Base-by-base conservation (phyloP, 2,888 invertebrate genomes). In the Fissipunctia ypsillon region DNA sequence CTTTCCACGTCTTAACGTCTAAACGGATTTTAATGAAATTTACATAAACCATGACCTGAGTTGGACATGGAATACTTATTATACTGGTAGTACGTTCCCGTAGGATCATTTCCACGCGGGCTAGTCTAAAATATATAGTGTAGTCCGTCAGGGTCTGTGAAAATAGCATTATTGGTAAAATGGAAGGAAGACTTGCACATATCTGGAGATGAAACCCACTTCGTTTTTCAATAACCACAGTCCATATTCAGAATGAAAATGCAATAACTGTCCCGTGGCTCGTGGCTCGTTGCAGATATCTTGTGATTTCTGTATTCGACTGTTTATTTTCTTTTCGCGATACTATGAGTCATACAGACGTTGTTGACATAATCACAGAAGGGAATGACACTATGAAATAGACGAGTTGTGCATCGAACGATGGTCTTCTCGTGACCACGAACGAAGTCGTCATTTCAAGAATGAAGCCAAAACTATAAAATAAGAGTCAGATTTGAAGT, bases 151-250 rank as follows among this genome's bases (percentile, higher is more conserved):
- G 41, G 25, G 16, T 69, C 10, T 48, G 4, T 25, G 35, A 16
- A 70, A 78, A 78, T 78, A 7, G 22, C 52, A 59, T 75, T n/a
- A 78, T 70, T 59, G n/a, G n/a, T 31, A 59, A 50, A 78, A 59
- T 75, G 78, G 28, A 52, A 28, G 19, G 78, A 78, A 52, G 70
- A 28, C 22, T 56, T 54, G 38, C 25, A 12, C 19, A 56, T 66
- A 25, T 45, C 48, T 48, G 25, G 25, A 38, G 38, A 56, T 77
- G 45, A 73, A 66, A 45, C 22, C 31, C 16, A 41, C 0, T 70
- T 69, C 57, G 3, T 43, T 69, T 74, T 45, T 70, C 70, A 74
- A 74, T 59, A 59, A 69, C 43, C 35, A 19, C 50, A 25, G 50
- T 50, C 19, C 10, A 43, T 50, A 59, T 75, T 59, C 43, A 22